Percentiles rank a stretch among this genome's conserved stretches.
phyloP scores from a whole-genome alignment of 2,888 invertebrate genomes.

The Muschampia plurimacula region DNA sequence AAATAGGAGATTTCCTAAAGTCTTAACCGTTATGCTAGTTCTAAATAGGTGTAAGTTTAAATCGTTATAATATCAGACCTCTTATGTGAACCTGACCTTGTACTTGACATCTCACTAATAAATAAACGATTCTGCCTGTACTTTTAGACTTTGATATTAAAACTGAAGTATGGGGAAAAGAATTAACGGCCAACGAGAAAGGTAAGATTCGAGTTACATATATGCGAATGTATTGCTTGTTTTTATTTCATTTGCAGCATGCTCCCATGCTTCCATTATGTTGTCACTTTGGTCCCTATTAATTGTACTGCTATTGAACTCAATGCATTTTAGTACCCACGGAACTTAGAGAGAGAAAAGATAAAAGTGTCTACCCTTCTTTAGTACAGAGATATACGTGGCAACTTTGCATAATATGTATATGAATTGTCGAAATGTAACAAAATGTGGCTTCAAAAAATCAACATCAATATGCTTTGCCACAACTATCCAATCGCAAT shows the following conservation, averaged over 20 bases:
- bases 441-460: too few relatives aligned
- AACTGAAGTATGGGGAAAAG: conserved; percentile 36
- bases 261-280: conserved; percentile 46
- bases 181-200: conserved; percentile 24
- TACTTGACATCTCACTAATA: conserved; percentile 74
- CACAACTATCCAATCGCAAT: too few relatives aligned
- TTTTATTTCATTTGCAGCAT: conserved; percentile 66
- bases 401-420: too few relatives aligned
- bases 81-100: conserved; percentile 55
- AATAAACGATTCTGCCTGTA: conserved; percentile 60
- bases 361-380: too few relatives aligned
- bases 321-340: neutral
- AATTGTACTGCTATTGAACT: neutral
- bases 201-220: conserved; percentile 29
- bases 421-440: too few relatives aligned
- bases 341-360: too few relatives aligned
- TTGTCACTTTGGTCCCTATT: neutral
- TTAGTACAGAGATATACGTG: too few relatives aligned
- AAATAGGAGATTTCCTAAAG: conserved; percentile 6
- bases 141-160: conserved; percentile 41
- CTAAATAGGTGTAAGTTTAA: conserved; percentile 57
- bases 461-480: too few relatives aligned
- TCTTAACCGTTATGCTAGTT: conserved; percentile 42
- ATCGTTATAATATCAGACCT: conserved; percentile 53
- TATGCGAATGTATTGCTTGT: conserved; percentile 51